Percentiles rank a stretch among this genome's conserved stretches.
Evolutionary conservation across 2,888 invertebrate genomes (phyloP).

Genomic region (Boloria selene): DNA sequence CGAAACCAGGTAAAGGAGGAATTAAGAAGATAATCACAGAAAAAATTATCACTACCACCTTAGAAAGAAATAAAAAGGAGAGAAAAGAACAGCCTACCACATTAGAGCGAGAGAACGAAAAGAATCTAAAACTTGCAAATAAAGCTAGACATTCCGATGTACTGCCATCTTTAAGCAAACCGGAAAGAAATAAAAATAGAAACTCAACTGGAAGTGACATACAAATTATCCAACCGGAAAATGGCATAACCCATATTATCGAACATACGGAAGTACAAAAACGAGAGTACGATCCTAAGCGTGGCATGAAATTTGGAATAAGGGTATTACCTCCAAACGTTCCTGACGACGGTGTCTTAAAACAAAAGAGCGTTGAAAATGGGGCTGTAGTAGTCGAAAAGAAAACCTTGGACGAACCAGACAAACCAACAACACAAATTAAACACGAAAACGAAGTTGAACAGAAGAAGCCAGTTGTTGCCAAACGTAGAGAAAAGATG

Average conservation of each 20-base stretch:
- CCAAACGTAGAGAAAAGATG: slow-evolving; percentile 77
- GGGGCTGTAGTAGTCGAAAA: slow-evolving; percentile 63
- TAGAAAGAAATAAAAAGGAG: slow-evolving; percentile 76
- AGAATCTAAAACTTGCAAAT: slow-evolving; percentile 69
- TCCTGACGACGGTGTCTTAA: slow-evolving; percentile 77
- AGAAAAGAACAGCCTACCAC: slow-evolving; percentile 69
- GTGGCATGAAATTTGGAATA: slow-evolving; percentile 86
- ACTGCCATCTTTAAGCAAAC: slow-evolving; percentile 59
- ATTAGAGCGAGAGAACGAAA: slow-evolving; percentile 77
- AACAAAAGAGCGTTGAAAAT: slow-evolving; percentile 72
- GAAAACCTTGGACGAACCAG: slow-evolving; percentile 67
- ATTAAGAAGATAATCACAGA: slow-evolving; percentile 79
- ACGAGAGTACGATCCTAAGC: slow-evolving; percentile 80
- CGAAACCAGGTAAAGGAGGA: slow-evolving; percentile 70
- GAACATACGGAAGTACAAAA: slow-evolving; percentile 80
- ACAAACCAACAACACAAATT: slow-evolving; percentile 66
- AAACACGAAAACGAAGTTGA: slow-evolving; percentile 80
- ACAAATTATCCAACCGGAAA: slow-evolving; percentile 71
- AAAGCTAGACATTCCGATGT: slow-evolving; percentile 67
- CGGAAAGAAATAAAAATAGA: slow-evolving; percentile 68
- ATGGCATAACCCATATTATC: slow-evolving; percentile 62
- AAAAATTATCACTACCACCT: slow-evolving; percentile 72
- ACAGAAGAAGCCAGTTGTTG: slow-evolving; percentile 77
- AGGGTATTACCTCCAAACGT: slow-evolving; percentile 84
- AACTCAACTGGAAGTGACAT: slow-evolving; percentile 68